phyloP scores from a whole-genome alignment of 1,140 invertebrate species.

The Sitobion miscanthi region DNA sequence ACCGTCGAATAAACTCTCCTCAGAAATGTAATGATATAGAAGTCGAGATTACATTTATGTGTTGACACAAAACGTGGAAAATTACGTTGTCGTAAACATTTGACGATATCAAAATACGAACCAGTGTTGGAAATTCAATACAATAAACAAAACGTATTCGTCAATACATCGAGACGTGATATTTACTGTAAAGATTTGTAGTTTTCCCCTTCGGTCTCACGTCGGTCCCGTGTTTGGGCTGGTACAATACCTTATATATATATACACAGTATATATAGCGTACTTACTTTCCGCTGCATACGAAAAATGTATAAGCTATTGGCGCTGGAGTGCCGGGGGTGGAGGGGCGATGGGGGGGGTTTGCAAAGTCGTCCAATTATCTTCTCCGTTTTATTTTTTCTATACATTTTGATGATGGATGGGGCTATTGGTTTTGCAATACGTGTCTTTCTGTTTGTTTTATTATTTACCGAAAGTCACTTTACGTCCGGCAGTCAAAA shows the following conservation, averaged over 20 bases:
- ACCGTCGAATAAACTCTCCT: background rate
- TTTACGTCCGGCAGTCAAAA: background rate
- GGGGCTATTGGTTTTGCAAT: background rate
- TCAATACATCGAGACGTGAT: background rate
- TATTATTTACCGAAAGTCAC: slow-evolving; percentile 11
- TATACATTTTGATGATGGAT: background rate
- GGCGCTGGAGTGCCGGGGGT: too few relatives aligned
- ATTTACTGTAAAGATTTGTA: background rate
- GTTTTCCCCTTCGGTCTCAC: background rate
- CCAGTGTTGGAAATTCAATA: background rate
- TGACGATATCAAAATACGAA: background rate
- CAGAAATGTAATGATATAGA: background rate
- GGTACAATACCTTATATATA: background rate
- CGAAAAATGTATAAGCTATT: background rate
- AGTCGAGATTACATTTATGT: background rate
- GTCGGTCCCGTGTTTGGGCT: background rate
- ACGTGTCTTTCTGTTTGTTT: background rate
- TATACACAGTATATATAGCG: background rate
- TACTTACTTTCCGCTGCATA: background rate
- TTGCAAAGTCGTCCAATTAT: background rate
- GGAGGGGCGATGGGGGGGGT: too few relatives aligned
- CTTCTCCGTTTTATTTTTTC: background rate
- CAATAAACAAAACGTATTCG: slow-evolving; percentile 7
- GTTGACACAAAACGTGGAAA: background rate
- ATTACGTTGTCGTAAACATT: background rate